Evolutionary conservation across 1,140 invertebrate genomes (phyloP), one percentile per base, ranked within the genome.

Genomic region (Tetragnatha versicolor): DNA sequence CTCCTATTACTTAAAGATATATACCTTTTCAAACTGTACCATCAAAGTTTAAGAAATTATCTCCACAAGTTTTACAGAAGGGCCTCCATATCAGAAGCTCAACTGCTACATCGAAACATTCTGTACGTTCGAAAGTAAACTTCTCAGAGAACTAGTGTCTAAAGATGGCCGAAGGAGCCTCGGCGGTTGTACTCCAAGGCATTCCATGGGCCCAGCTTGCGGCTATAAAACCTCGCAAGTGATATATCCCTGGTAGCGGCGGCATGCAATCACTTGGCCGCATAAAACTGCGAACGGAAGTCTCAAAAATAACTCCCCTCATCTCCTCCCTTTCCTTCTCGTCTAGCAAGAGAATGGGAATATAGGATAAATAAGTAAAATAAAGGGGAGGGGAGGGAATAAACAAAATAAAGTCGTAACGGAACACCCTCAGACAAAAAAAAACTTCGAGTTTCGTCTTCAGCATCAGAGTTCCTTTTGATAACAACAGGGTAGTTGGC

Each of bases 341-440:
- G 31, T 68, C 31, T 20, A 31, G 45, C n/a, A n/a, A n/a, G n/a
- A n/a, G 33, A 47, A 68, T 49, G 37, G 45, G 27, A 20, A 68
- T 9, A 68, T 68, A 49, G 65, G 65, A 12, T 68, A 68, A 68
- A 68, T 31, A 47, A 68, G 42, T 68, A 68, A 68, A 68, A 68
- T 68, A 68, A 9, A 68, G 27, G 39, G 45, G 31, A 68, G 27
- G 14, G 17, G 17, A 45, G 17, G n/a, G n/a, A n/a, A n/a, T n/a
- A n/a, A n/a, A n/a, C n/a, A n/a, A n/a, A n/a, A n/a, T n/a, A n/a
- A n/a, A n/a, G n/a, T n/a, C n/a, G n/a, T n/a, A n/a, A n/a, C n/a
- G n/a, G n/a, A n/a, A n/a, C n/a, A n/a, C n/a, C n/a, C n/a, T n/a
- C n/a, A n/a, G 29, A 58, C n/a, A 6, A 58, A 58, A 29, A 58